Conservation (phyloP, 2,888 invertebrate species). For the Labia minor region DNA sequence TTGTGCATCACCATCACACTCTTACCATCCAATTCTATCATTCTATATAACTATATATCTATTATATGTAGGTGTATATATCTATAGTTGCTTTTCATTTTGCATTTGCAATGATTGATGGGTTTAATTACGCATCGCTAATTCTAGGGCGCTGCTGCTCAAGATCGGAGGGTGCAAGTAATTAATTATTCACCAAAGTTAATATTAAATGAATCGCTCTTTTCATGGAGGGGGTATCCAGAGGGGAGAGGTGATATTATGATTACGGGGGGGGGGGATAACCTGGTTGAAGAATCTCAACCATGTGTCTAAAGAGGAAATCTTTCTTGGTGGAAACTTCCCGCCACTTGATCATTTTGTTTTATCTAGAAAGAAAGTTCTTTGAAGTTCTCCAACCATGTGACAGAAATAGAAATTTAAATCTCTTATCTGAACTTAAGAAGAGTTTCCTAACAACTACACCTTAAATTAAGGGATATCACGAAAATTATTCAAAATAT, state of each 20-base stretch:
- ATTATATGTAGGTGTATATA: neutral
- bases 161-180: constrained; percentile 7
- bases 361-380: neutral
- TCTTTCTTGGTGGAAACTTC: neutral
- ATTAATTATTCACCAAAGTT: constrained; percentile 4
- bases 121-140: constrained; percentile 13
- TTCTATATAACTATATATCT: too few species aligned
- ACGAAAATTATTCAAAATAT: too few species aligned
- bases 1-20: too few species aligned
- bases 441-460: too few species aligned
- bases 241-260: neutral
- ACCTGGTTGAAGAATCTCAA: neutral
- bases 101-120: constrained; percentile 7
- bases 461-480: too few species aligned
- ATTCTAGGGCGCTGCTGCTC: constrained; percentile 2
- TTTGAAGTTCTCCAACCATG: neutral
- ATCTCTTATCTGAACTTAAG: neutral
- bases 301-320: neutral
- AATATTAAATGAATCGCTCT: constrained; percentile 8
- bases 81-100: neutral
- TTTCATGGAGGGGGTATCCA: neutral
- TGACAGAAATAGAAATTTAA: neutral
- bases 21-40: too few species aligned
- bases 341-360: neutral
- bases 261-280: neutral